These are phyloP conservation scores for Limenitis arthemis DNA, from an alignment of 2,888 invertebrate species.

Conservation along the genomic window DNA sequence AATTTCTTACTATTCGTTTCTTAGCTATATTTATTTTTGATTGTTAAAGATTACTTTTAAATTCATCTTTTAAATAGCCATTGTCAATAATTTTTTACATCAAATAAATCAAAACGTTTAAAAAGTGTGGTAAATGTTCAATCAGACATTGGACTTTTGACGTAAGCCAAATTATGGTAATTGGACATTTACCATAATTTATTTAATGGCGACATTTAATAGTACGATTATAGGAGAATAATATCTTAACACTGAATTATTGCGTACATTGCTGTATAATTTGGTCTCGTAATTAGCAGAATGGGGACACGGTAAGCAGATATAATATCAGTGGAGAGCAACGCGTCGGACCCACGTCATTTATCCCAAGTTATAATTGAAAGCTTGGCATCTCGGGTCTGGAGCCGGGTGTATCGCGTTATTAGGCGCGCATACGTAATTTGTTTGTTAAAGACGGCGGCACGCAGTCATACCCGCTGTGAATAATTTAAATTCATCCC, in stretches of 20 bases:
- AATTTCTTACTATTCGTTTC: too few relatives aligned
- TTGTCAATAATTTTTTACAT: neutral
- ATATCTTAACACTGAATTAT: too few relatives aligned
- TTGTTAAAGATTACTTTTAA: neutral
- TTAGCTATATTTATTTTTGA: too few relatives aligned
- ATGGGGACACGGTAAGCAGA: conserved; percentile 32
- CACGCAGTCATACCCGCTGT: conserved; percentile 68
- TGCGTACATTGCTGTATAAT: neutral
- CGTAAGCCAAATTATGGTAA: too few relatives aligned
- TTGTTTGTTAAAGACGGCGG: conserved; percentile 71
- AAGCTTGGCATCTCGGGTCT: conserved; percentile 50
- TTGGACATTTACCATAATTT: neutral
- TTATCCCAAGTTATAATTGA: conserved; percentile 67
- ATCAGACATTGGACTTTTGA: too few relatives aligned
- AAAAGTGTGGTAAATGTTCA: neutral
- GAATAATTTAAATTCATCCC: conserved; percentile 72
- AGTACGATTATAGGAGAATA: conserved; percentile 3
- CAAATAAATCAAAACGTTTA: too few relatives aligned
- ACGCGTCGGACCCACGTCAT: conserved; percentile 36
- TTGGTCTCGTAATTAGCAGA: conserved; percentile 22
- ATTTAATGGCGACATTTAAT: neutral
- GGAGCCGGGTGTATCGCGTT: conserved; percentile 63
- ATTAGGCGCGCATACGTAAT: conserved; percentile 69
- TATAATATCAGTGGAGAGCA: conserved; percentile 25
- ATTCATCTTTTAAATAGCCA: neutral